Percentiles rank a stretch among this genome's conserved stretches.
These are phyloP conservation scores for Erannis defoliaria DNA, from an alignment of 2,888 invertebrate species.

Conservation along the genomic window DNA sequence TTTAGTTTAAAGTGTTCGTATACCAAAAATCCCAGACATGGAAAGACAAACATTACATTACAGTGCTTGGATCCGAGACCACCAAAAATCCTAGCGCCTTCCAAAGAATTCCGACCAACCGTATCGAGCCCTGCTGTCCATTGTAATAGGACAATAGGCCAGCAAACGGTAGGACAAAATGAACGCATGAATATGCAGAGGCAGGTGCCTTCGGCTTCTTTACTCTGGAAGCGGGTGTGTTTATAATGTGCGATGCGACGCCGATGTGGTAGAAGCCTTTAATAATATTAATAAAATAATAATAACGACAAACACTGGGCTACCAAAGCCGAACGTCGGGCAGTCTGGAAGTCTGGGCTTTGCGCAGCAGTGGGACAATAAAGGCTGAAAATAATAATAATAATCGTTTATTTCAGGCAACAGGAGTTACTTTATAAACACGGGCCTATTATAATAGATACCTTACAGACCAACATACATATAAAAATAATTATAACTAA, in stretches of 20 bases:
- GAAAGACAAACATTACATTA: conserved; percentile 1
- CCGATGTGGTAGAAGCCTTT: background rate
- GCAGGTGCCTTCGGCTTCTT: conserved; percentile 36
- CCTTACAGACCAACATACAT: no score
- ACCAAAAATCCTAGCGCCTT: conserved; percentile 21
- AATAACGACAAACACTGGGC: no score
- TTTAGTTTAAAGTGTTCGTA: background rate
- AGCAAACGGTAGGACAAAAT: conserved; percentile 35
- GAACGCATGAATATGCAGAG: conserved; percentile 45
- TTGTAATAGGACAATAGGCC: conserved; percentile 40
- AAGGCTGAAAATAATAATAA: no score
- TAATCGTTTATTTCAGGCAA: no score
- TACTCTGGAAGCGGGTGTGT: conserved; percentile 7
- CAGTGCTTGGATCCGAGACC: conserved; percentile 10
- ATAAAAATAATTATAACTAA: no score
- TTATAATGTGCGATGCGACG: conserved; percentile 8
- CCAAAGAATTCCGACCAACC: conserved; percentile 22
- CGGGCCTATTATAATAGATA: no score
- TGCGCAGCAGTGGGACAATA: no score
- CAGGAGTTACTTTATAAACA: no score
- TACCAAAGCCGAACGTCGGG: no score
- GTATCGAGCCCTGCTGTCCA: conserved; percentile 19
- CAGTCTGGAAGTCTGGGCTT: no score
- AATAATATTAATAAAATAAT: no score
- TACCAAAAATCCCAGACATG: background rate